Evolutionary conservation across 2,888 invertebrate species (phyloP).

Genomic region (Pseudoips prasinana): DNA sequence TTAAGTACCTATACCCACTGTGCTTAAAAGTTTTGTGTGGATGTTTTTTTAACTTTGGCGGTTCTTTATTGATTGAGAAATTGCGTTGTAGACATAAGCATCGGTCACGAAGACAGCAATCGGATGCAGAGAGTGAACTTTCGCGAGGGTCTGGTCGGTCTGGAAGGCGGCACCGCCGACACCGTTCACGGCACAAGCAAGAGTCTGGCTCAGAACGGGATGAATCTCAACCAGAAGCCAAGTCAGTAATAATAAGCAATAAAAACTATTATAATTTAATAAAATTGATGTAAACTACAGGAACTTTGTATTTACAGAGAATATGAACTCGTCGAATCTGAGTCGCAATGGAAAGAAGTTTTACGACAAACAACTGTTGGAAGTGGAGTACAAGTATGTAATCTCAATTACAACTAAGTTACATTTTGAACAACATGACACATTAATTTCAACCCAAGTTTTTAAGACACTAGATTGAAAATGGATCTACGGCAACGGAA

Average conservation of each 20-base stretch:
- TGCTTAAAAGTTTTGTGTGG: no score
- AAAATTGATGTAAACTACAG: no score
- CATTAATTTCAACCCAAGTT: no score
- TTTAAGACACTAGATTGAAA: neutral
- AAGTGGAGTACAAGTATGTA: conserved; percentile 71
- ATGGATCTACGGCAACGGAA: no score
- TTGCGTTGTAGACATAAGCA: conserved; percentile 88
- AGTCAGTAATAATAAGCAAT: conserved; percentile 44
- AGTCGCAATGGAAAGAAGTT: conserved; percentile 94
- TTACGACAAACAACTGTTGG: conserved; percentile 85
- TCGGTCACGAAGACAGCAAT: conserved; percentile 89
- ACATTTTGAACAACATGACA: no score
- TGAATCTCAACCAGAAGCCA: conserved; percentile 77
- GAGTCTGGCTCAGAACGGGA: conserved; percentile 89
- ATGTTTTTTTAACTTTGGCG: no score
- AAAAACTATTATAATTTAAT: neutral
- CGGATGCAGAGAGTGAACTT: conserved; percentile 95
- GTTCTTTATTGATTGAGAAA: no score
- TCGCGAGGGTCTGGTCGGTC: conserved; percentile 93
- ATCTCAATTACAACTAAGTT: no score
- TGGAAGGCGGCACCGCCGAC: conserved; percentile 87
- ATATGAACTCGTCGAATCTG: conserved; percentile 91
- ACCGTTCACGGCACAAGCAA: conserved; percentile 88
- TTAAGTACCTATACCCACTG: no score
- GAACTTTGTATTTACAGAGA: conserved; percentile 54